Conservation (phyloP, 2,797 vertebrate genomes). For the Molossus molossus region DNA sequence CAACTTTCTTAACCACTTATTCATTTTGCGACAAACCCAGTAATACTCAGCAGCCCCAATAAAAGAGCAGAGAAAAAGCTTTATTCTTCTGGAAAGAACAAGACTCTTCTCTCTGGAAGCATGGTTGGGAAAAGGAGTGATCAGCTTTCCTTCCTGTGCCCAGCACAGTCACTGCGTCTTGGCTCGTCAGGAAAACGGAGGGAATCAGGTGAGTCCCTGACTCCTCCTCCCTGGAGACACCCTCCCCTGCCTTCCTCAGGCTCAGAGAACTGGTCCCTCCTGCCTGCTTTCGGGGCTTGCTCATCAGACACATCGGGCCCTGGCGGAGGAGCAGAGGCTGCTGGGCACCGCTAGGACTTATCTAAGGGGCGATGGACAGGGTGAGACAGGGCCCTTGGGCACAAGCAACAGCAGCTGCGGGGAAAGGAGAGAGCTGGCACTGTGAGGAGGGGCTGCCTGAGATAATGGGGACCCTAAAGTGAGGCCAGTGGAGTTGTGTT, state of each 20-base stretch:
- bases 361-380: background rate
- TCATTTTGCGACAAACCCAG: conserved; percentile 60
- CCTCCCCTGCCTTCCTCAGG: background rate
- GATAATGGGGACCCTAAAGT: background rate
- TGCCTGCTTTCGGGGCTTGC: background rate
- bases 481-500: background rate
- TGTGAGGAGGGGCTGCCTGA: background rate
- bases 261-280: background rate
- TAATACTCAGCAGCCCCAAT: background rate
- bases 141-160: background rate
- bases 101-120: background rate
- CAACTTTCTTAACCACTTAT: background rate
- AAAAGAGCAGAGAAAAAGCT: background rate
- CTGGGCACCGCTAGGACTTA: background rate
- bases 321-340: background rate
- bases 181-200: background rate
- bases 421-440: no score
- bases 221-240: background rate
- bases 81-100: background rate
- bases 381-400: no score
- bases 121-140: background rate
- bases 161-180: background rate
- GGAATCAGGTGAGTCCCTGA: background rate
- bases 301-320: no score
- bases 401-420: background rate